phyloP scores from a whole-genome alignment of 2,888 invertebrate genomes.

The Meta bourneti region DNA sequence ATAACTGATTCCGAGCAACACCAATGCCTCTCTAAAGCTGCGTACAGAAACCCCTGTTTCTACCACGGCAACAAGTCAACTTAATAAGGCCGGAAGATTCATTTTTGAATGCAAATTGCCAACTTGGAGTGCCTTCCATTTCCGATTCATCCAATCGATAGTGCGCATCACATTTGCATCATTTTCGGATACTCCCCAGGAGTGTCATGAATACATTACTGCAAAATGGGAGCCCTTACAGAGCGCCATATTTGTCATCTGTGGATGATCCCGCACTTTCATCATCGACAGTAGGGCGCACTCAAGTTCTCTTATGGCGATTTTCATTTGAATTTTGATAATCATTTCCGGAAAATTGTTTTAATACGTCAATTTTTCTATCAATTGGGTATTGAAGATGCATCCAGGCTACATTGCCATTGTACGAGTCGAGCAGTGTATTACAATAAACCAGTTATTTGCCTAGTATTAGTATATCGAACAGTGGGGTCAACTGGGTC shows the following conservation, averaged over 20 bases:
- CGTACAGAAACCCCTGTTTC: conserved; percentile 24
- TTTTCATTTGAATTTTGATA: no score
- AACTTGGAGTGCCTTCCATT: conserved; percentile 23
- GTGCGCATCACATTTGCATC: conserved; percentile 60
- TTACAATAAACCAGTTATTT: no score
- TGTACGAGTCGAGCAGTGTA: no score
- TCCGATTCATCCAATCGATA: conserved; percentile 53
- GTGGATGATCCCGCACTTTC: conserved; percentile 5
- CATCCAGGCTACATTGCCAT: no score
- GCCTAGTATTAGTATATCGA: no score
- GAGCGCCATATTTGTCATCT: conserved; percentile 27
- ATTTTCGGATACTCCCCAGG: conserved; percentile 43
- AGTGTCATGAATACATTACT: conserved; percentile 64
- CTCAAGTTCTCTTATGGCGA: no score
- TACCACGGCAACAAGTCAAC: conserved; percentile 48
- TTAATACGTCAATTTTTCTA: no score
- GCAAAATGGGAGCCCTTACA: conserved; percentile 16
- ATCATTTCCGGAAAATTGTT: no score
- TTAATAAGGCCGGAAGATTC: conserved; percentile 38
- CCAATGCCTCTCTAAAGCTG: neutral
- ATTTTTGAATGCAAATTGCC: conserved; percentile 64
- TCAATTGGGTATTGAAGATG: no score
- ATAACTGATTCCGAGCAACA: conserved; percentile 1
- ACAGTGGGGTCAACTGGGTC: no score
- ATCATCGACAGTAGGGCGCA: neutral